phyloP scores from a whole-genome alignment of 2,888 invertebrate genomes.

The Endotricha flammealis region DNA sequence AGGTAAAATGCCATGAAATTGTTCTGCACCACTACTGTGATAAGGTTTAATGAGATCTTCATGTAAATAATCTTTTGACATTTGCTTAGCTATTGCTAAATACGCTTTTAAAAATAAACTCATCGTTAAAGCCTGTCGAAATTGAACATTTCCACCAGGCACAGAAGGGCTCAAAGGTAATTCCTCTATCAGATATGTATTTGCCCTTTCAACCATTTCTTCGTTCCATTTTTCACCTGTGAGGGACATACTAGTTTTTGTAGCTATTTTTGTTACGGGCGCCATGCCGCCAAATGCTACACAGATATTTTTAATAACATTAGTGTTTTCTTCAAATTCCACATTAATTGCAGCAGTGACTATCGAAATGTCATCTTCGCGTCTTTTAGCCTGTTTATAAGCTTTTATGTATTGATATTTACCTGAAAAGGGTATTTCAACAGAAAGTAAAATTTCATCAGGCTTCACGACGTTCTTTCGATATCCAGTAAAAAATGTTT shows the following conservation, averaged over 20 bases:
- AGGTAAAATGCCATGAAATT: constrained; percentile 77
- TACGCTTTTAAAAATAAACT: constrained; percentile 87
- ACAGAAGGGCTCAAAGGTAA: constrained; percentile 86
- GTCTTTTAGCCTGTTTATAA: constrained; percentile 90
- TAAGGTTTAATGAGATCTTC: constrained; percentile 55
- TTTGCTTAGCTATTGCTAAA: constrained; percentile 78
- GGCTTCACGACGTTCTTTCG: constrained; percentile 83
- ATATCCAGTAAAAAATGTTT: constrained; percentile 88
- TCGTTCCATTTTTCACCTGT: constrained; percentile 83
- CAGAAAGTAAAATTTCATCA: constrained; percentile 85
- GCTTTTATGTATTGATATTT: constrained; percentile 85
- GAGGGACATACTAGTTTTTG: constrained; percentile 80
- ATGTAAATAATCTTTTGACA: constrained; percentile 60
- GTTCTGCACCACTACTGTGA: constrained; percentile 76
- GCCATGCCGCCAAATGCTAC: constrained; percentile 97
- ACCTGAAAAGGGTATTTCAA: constrained; percentile 84
- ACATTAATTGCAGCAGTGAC: constrained; percentile 89
- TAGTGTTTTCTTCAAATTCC: constrained; percentile 74
- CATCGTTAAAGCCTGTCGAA: constrained; percentile 85
- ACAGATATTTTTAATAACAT: constrained; percentile 77
- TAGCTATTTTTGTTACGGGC: constrained; percentile 89
- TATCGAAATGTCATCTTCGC: constrained; percentile 94
- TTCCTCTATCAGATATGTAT: constrained; percentile 83
- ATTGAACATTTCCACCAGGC: constrained; percentile 91
- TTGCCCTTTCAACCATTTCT: constrained; percentile 81